A percentile compares a stretch with the other conserved stretches of the same genome.
phyloP scores from a whole-genome alignment of 2,113 vertebrate genomes.

The Gallinago jamesoni region DNA sequence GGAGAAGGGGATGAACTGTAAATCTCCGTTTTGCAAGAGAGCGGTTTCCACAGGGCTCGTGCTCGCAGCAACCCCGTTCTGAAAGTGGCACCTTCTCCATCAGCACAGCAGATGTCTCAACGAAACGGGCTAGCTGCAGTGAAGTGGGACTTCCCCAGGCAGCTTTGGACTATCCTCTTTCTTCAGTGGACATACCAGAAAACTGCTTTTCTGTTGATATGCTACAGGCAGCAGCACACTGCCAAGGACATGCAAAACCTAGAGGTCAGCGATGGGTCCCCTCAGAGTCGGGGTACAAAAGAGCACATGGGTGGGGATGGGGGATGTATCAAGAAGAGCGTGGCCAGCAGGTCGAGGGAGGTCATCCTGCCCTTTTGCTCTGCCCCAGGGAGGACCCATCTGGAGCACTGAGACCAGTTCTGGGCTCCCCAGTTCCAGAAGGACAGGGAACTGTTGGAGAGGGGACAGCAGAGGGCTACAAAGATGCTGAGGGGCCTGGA shows the following conservation, averaged over 20 bases:
- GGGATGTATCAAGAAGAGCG: no score
- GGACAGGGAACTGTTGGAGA: no score
- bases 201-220: neutral
- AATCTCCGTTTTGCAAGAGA: neutral
- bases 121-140: neutral
- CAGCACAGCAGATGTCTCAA: neutral
- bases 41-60: neutral
- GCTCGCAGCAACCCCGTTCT: neutral
- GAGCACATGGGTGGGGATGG: rapidly evolving
- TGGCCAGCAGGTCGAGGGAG: no score
- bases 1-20: neutral
- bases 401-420: no score
- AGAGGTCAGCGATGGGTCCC: neutral
- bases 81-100: neutral
- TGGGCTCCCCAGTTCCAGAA: no score
- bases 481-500: no score
- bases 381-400: no score
- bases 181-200: neutral
- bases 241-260: neutral
- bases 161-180: neutral
- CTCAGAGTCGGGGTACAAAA: neutral
- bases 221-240: neutral
- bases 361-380: no score
- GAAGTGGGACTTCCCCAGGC: neutral
- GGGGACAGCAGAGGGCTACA: no score